Evolutionary conservation across 2,888 invertebrate species (phyloP).

Genomic region (Meloe dianella): DNA sequence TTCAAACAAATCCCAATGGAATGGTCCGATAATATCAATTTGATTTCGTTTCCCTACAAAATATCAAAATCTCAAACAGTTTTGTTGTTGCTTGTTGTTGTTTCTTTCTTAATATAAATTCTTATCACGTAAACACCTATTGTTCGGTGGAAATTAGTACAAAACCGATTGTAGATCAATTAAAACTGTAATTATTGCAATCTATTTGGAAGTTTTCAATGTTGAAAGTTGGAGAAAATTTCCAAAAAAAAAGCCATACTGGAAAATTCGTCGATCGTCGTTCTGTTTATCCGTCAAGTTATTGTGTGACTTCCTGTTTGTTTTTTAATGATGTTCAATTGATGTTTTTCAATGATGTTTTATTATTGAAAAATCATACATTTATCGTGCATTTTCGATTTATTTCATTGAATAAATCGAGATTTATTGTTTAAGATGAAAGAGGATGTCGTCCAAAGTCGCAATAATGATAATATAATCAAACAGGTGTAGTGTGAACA

Average conservation of each 20-base stretch:
- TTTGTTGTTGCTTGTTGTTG: not conserved
- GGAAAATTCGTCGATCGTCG: too few species aligned
- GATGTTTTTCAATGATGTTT: too few species aligned
- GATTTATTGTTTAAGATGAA: not conserved
- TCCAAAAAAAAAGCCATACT: too few species aligned
- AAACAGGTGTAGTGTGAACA: conserved; percentile 30
- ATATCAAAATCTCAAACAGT: too few species aligned
- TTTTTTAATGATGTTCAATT: too few species aligned
- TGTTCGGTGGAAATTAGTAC: not conserved
- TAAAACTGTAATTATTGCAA: too few species aligned
- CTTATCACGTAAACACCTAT: not conserved
- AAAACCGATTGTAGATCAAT: not conserved
- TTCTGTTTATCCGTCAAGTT: too few species aligned
- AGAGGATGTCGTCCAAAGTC: conserved; percentile 19
- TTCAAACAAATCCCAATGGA: not conserved
- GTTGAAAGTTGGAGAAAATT: not conserved
- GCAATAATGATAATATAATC: conserved; percentile 20
- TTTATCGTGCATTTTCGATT: not conserved
- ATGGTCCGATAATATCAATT: too few species aligned
- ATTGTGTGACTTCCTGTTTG: too few species aligned
- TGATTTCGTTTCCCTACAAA: too few species aligned
- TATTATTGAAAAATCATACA: not conserved
- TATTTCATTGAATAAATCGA: not conserved
- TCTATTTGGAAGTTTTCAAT: not conserved
- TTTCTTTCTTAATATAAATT: not conserved